A percentile compares a stretch with the other conserved stretches of the same genome.
Evolutionary conservation across 2,113 vertebrate species (phyloP).

Genomic region (Etia nguti): DNA sequence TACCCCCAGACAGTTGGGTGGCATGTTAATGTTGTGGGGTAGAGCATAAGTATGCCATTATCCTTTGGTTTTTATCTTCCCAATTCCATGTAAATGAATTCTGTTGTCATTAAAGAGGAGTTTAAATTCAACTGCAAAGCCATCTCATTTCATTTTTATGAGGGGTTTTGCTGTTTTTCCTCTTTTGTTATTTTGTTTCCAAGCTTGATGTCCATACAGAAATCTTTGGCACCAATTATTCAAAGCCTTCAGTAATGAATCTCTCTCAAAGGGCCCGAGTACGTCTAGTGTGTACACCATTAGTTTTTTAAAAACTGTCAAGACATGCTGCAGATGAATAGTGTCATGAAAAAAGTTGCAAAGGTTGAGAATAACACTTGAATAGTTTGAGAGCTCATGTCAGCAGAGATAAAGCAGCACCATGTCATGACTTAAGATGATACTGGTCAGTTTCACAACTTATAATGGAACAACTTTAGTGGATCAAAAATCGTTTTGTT

Average conservation of each 20-base stretch:
- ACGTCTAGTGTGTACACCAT: too few relatives aligned
- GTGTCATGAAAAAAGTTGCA: too few relatives aligned
- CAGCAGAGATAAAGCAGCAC: too few relatives aligned
- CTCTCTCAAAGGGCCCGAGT: too few relatives aligned
- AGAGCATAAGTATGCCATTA: constrained; percentile 58
- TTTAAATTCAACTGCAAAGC: constrained; percentile 5
- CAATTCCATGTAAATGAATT: constrained; percentile 16
- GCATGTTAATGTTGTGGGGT: constrained; percentile 40
- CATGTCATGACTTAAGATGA: not conserved
- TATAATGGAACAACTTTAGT: not conserved
- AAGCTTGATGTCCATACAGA: not conserved
- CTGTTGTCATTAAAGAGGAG: not conserved
- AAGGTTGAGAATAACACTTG: too few relatives aligned
- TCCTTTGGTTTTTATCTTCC: constrained; percentile 17
- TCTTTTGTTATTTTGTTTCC: not conserved
- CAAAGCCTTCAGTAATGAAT: too few relatives aligned
- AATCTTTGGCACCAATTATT: not conserved
- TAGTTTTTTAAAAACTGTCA: too few relatives aligned
- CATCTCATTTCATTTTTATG: constrained; percentile 22
- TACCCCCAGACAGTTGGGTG: constrained; percentile 31
- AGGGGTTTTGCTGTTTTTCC: not conserved
- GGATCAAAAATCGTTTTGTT: not conserved
- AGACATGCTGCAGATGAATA: too few relatives aligned
- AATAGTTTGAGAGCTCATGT: too few relatives aligned
- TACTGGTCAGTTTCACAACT: not conserved